phyloP scores from a whole-genome alignment of 2,113 vertebrate species.

The Perognathus longimembris region DNA sequence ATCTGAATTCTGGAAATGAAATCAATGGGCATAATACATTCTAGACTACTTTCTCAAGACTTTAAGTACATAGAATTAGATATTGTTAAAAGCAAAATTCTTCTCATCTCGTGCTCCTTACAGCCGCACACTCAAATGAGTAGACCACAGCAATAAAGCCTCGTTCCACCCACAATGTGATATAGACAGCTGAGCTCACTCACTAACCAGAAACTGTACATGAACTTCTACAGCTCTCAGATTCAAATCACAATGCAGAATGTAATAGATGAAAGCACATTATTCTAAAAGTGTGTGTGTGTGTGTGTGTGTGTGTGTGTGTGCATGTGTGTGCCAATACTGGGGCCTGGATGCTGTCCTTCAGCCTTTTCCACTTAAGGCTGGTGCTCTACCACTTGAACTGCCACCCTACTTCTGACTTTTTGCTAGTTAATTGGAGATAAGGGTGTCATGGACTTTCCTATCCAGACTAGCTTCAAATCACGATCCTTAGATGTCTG shows the following conservation, averaged over 20 bases:
- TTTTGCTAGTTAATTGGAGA: too few relatives aligned
- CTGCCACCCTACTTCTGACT: too few relatives aligned
- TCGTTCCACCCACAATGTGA: too few relatives aligned
- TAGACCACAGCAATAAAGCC: not conserved
- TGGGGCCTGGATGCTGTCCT: too few relatives aligned
- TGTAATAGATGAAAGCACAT: not conserved
- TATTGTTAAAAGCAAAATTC: not conserved
- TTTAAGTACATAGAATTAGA: not conserved
- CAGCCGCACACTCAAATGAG: not conserved
- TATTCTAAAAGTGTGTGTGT: not conserved
- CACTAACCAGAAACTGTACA: not conserved
- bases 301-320: too few relatives aligned
- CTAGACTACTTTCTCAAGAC: not conserved
- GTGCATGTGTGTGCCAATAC: too few relatives aligned
- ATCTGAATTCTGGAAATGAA: not conserved
- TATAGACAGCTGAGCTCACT: not conserved
- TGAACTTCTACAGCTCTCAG: not conserved
- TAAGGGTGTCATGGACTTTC: too few relatives aligned
- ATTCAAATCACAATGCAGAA: not conserved
- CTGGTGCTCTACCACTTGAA: too few relatives aligned
- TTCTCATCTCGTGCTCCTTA: not conserved
- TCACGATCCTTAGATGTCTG: too few relatives aligned
- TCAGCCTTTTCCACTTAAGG: too few relatives aligned
- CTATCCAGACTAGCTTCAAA: too few relatives aligned
- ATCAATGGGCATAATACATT: not conserved